Evolutionary conservation across 2,797 vertebrate species (phyloP).

Genomic region (Eleutherodactylus coqui): DNA sequence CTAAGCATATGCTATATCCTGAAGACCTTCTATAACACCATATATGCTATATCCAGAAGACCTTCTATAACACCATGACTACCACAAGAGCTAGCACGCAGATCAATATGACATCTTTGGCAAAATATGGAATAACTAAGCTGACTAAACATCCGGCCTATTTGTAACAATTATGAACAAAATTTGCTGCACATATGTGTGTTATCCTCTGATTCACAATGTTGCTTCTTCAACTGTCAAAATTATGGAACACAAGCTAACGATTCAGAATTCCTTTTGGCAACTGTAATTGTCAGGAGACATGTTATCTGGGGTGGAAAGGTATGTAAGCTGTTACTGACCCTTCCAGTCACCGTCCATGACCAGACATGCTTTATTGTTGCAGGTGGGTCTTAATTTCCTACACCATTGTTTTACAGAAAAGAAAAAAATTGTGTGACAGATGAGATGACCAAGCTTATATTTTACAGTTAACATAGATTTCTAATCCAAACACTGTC

Average conservation of each 20-base stretch:
- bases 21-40: too few relatives aligned
- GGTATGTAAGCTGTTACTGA: conserved; percentile 33
- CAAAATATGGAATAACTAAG: background rate
- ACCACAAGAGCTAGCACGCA: background rate
- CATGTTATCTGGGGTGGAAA: background rate
- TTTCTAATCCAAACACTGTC: background rate
- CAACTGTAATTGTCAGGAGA: background rate
- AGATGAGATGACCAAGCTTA: background rate
- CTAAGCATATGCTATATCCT: too few relatives aligned
- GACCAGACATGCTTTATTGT: conserved; percentile 27
- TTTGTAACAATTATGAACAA: background rate
- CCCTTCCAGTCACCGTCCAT: conserved; percentile 17
- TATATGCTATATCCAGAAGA: background rate
- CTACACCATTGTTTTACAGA: conserved; percentile 8
- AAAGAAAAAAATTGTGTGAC: conserved; percentile 3
- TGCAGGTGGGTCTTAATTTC: conserved; percentile 22
- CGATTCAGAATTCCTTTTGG: conserved; percentile 2
- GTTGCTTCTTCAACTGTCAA: background rate
- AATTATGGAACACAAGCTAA: background rate
- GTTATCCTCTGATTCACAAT: background rate
- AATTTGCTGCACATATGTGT: background rate
- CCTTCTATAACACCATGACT: background rate
- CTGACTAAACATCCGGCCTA: background rate
- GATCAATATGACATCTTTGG: background rate
- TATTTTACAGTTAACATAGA: conserved; percentile 11